phyloP scores from a whole-genome alignment of 2,888 invertebrate genomes.

The Meloe dianella region DNA sequence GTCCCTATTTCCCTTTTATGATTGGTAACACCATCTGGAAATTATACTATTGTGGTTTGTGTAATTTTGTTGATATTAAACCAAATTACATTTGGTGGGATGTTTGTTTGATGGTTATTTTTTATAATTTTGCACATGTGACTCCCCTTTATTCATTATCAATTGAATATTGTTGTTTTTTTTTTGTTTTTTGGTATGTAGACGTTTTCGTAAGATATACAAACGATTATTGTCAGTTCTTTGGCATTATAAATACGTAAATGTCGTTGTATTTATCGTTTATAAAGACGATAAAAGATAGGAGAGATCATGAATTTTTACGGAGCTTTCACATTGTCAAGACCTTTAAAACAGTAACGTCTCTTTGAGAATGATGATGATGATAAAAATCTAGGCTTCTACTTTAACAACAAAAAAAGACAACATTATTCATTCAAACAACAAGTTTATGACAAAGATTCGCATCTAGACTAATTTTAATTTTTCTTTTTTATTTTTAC shows the following conservation, averaged over 20 bases:
- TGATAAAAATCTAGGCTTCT: background rate
- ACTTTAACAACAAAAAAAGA: background rate
- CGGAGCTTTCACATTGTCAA: slow-evolving; percentile 2
- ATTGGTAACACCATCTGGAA: slow-evolving; percentile 7
- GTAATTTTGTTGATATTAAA: slow-evolving; percentile 5
- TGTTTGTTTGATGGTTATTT: background rate
- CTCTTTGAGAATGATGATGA: background rate
- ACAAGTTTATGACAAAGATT: background rate
- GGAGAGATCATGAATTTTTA: background rate
- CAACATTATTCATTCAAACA: background rate
- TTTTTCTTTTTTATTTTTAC: background rate
- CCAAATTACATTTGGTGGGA: background rate
- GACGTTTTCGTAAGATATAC: background rate
- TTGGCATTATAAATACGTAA: background rate
- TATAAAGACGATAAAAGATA: background rate
- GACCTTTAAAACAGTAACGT: background rate
- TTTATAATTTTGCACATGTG: background rate
- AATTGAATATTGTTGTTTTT: background rate
- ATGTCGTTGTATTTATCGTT: background rate
- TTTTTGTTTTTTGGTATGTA: background rate
- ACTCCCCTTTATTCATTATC: background rate
- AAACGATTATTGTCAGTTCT: background rate
- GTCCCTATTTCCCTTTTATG: background rate
- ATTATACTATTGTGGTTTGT: slow-evolving; percentile 1
- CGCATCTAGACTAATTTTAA: background rate